A percentile compares a stretch with the other conserved stretches of the same genome.
phyloP scores from a whole-genome alignment of 2,797 vertebrate species.

The Danio aesculapii region DNA sequence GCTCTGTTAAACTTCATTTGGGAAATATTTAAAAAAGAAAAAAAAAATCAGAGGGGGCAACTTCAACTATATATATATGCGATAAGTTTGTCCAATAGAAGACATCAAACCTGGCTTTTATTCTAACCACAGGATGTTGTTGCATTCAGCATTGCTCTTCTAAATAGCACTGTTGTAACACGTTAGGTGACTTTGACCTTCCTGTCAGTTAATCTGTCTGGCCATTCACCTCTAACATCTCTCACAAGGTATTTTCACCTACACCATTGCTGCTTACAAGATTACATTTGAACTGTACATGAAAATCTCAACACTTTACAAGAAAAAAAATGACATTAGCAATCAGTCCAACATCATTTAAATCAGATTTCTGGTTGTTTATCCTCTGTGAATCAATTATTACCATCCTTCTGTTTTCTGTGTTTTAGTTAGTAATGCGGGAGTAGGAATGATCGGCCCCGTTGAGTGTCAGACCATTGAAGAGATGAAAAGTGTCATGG shows the following conservation, averaged over 20 bases:
- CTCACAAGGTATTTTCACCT: neutral
- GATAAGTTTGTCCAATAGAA: neutral
- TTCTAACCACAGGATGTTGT: too few relatives aligned
- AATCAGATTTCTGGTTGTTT: neutral
- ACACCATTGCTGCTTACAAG: neutral
- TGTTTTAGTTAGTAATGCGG: conserved; percentile 86
- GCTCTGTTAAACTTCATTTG: too few relatives aligned
- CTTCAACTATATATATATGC: neutral
- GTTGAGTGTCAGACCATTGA: conserved; percentile 88
- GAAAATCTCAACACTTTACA: neutral
- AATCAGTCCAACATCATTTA: neutral
- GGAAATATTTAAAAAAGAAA: too few relatives aligned
- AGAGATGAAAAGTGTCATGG: conserved; percentile 89
- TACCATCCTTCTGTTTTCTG: neutral
- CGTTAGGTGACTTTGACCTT: neutral
- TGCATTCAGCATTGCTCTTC: neutral
- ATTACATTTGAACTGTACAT: neutral
- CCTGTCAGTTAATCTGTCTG: neutral
- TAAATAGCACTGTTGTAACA: neutral
- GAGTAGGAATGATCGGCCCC: conserved; percentile 87
- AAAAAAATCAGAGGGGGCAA: too few relatives aligned
- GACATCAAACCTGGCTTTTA: neutral
- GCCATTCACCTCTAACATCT: neutral
- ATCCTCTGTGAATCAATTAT: neutral
- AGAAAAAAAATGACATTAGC: neutral